Evolutionary conservation across 1,140 invertebrate genomes (phyloP), one percentile per base, ranked within the genome.

Genomic region (Zaprionus gabonicus): DNA sequence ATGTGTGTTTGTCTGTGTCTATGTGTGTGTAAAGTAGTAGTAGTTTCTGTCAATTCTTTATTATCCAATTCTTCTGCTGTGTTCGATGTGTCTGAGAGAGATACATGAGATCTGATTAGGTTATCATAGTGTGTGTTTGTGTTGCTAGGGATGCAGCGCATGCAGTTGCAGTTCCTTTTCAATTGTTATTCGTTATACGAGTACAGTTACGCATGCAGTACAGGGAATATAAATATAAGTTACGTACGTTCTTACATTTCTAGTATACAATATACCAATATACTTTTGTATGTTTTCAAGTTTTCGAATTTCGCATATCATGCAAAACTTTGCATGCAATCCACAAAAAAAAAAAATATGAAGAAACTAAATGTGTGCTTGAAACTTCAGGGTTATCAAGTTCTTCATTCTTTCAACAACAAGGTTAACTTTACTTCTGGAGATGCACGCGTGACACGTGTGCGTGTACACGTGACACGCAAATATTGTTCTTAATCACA

Each of bases 111-210:
- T 51, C 9, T 46, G 41, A 20, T 46, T 46, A 20, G 41, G 41
- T 46, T 17, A 46, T 17, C 6, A 46, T 6, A 7, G n/a, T 46
- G 6, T 34, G 7, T 46, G 4, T 51, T 4, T 2, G 12, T 25
- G 28, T 49, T 51, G 10, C 46, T 41, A 36, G 20, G 36, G 31
- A 38, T 70, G 38, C 41, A 46, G 41, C 76, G 57, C 58, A 73
- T 81, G 73, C 79, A 65, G 71, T 75, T 81, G 80, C 80, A 82
- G 80, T 79, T 82, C 77, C 49, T 3, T 20, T 23, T 9, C 3
- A 20, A 9, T 49, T 41, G 23, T 55, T 20, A 36, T 34, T 20
- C 62, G 25, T 27, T 56, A 56, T 27, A n/a, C 25, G 23, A 17
- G 25, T 66, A 53, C 53, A 56, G 53, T 55, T 38, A 41, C 38